phyloP scores from a whole-genome alignment of 2,888 invertebrate genomes.

The Isoperla grammatica region DNA sequence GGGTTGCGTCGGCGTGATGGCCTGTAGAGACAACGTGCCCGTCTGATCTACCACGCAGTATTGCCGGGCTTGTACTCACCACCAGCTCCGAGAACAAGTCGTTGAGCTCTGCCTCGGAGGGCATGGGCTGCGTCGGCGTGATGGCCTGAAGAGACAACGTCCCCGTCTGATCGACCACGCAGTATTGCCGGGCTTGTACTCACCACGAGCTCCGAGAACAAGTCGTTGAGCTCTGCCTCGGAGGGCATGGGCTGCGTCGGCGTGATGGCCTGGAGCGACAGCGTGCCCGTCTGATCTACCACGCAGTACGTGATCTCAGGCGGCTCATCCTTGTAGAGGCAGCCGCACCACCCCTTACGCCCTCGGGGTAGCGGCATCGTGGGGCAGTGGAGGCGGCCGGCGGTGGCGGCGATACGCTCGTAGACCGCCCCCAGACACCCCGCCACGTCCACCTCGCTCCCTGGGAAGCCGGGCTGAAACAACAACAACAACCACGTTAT shows the following conservation, averaged over 20 bases:
- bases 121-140: conserved; percentile 91
- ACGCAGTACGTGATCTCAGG: conserved; percentile 94
- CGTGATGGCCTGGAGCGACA: conserved; percentile 81
- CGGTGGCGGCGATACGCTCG: conserved; percentile 16
- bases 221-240: conserved; percentile 85
- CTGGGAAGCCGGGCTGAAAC: conserved; percentile 51
- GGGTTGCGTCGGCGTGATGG: conserved; percentile 86
- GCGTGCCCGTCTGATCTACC: conserved; percentile 80
- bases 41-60: conserved; percentile 90
- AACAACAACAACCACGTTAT: no score
- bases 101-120: conserved; percentile 85
- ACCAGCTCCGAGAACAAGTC: conserved; percentile 92
- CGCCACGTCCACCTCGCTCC: conserved; percentile 57
- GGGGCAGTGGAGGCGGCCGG: conserved; percentile 18
- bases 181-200: conserved; percentile 70
- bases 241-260: conserved; percentile 93
- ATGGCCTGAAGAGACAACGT: conserved; percentile 80
- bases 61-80: no score
- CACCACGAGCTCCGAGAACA: conserved; percentile 90
- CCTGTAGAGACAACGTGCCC: conserved; percentile 77
- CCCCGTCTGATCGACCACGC: conserved; percentile 86
- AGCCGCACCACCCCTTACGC: conserved; percentile 60
- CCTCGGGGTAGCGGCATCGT: conserved; percentile 26
- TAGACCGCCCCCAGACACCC: conserved; percentile 57
- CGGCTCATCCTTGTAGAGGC: conserved; percentile 89